Conservation (phyloP, 2,797 vertebrate genomes). For the Thunnus albacares region DNA sequence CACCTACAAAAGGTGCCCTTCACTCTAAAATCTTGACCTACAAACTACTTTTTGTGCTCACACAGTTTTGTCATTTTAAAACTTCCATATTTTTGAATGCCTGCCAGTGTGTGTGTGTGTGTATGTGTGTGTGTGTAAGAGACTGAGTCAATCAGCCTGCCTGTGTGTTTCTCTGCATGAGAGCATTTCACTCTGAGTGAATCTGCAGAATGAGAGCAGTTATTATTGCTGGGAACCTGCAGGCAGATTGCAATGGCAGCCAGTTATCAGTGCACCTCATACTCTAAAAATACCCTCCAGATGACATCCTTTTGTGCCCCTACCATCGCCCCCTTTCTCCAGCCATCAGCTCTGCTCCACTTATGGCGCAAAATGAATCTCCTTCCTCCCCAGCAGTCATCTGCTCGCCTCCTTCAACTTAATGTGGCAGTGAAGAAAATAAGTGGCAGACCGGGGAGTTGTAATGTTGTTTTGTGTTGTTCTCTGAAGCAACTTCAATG, state of each 20-base stretch:
- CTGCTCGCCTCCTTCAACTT: conserved; percentile 26
- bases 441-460: conserved; percentile 17
- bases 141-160: conserved; percentile 3
- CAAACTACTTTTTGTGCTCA: not conserved
- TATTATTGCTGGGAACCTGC: conserved; percentile 64
- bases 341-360: conserved; percentile 71
- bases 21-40: not conserved
- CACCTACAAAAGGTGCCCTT: not conserved
- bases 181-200: conserved; percentile 37
- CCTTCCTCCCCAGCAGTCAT: conserved; percentile 20
- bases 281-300: conserved; percentile 72
- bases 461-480: conserved; percentile 8
- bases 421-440: conserved; percentile 33
- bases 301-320: conserved; percentile 75
- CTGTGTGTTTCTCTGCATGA: conserved; percentile 24
- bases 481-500: conserved; percentile 4
- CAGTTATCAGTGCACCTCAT: conserved; percentile 65
- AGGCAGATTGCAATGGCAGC: conserved; percentile 61
- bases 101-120: not conserved
- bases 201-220: conserved; percentile 55
- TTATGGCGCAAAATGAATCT: conserved; percentile 48
- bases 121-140: not conserved
- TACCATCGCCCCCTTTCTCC: conserved; percentile 63
- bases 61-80: not conserved
- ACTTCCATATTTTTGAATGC: not conserved